Conservation (phyloP, 1,140 invertebrate genomes). For the Habropoda laboriosa region DNA sequence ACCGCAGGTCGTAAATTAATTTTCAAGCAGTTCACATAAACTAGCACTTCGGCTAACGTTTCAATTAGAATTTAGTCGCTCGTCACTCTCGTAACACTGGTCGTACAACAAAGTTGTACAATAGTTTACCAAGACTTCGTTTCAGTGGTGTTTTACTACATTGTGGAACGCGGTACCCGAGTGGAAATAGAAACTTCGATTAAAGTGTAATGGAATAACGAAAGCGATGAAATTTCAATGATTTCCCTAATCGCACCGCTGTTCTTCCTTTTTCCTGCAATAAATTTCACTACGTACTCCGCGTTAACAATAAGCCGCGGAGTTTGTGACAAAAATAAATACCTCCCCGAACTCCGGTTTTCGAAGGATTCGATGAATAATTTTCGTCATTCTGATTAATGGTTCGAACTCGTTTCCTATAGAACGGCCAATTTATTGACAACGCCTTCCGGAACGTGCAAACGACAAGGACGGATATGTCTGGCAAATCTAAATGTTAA, state of each 20-base stretch:
- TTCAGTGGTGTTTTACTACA: no score
- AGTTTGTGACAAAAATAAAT: conserved; percentile 7
- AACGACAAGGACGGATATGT: conserved; percentile 25
- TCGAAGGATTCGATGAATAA: conserved; percentile 53
- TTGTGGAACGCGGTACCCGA: no score
- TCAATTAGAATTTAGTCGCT: no score
- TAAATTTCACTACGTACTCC: background rate
- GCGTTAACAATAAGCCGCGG: no score
- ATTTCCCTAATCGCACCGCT: background rate
- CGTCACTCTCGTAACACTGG: no score
- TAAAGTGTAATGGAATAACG: background rate
- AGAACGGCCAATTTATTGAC: conserved; percentile 31
- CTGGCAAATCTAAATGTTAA: background rate
- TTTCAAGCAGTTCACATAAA: no score
- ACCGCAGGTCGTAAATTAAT: no score
- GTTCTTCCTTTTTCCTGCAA: background rate
- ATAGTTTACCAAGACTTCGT: no score
- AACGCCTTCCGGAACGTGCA: conserved; percentile 22
- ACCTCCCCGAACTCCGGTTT: background rate
- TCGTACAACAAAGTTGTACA: no score
- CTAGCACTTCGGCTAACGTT: no score
- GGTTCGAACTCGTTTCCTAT: conserved; percentile 41
- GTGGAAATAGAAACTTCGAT: background rate
- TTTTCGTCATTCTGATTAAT: conserved; percentile 48
- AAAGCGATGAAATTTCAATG: background rate